Evolutionary conservation across 2,113 vertebrate genomes (phyloP).

Genomic region (Gymnobelideus leadbeateri): DNA sequence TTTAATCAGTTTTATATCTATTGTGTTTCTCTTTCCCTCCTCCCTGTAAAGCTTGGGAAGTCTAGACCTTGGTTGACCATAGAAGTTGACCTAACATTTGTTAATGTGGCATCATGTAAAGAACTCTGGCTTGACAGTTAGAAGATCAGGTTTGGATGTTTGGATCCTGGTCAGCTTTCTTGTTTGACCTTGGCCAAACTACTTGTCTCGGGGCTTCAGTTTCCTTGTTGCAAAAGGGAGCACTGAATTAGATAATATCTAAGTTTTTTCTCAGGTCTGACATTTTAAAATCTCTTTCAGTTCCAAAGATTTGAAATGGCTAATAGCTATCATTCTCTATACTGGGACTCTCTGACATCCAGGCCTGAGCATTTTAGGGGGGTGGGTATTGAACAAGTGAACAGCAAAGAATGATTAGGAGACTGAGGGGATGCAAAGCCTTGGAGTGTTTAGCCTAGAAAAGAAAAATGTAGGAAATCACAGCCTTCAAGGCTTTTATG

Average conservation of each 20-base stretch:
- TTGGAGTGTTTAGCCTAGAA: neutral
- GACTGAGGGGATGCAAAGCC: neutral
- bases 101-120: neutral
- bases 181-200: neutral
- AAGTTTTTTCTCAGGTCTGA: neutral
- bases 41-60: neutral
- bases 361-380: neutral
- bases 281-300: neutral
- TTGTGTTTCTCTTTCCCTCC: slow-evolving; percentile 56
- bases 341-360: neutral
- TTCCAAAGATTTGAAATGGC: neutral
- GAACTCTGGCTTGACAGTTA: neutral
- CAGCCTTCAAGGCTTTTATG: neutral
- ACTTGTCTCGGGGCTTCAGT: neutral
- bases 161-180: neutral
- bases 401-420: neutral
- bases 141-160: neutral
- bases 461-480: neutral
- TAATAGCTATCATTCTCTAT: neutral
- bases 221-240: neutral
- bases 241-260: neutral
- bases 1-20: slow-evolving; percentile 74
- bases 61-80: neutral
- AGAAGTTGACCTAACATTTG: neutral
- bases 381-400: neutral